These are phyloP conservation scores for Tympanuchus pallidicinctus DNA, from an alignment of 2,113 vertebrate genomes.

Conservation along the genomic window DNA sequence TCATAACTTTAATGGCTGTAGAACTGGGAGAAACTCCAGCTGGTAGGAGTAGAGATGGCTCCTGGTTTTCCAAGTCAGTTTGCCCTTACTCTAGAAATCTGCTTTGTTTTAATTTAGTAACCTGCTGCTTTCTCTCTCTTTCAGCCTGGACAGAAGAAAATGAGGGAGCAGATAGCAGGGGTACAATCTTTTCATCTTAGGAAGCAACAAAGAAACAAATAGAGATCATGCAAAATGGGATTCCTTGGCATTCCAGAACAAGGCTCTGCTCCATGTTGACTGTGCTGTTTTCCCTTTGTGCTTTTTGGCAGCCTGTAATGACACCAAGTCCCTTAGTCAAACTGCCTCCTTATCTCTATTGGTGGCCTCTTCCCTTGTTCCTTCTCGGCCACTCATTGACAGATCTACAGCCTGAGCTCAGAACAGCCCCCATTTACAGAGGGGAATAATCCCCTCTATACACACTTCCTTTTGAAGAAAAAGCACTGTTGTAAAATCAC, in stretches of 20 bases:
- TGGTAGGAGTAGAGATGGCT: constrained; percentile 45
- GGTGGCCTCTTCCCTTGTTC: neutral
- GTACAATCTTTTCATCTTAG: neutral
- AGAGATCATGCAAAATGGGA: neutral
- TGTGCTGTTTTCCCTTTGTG: neutral
- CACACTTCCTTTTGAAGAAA: neutral
- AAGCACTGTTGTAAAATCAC: neutral
- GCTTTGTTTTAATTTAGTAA: neutral
- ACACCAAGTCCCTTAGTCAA: neutral
- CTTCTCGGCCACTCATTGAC: neutral
- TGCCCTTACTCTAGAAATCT: neutral
- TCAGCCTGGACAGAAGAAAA: neutral
- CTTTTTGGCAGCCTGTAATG: neutral
- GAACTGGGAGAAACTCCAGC: constrained; percentile 62
- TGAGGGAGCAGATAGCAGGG: neutral
- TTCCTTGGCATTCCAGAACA: neutral
- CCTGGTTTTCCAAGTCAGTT: constrained; percentile 27
- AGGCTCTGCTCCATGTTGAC: neutral
- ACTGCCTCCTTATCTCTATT: neutral
- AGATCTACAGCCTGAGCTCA: neutral
- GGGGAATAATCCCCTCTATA: neutral
- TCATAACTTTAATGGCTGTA: constrained; percentile 59
- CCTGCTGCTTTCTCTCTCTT: neutral
- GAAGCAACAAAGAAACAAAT: neutral
- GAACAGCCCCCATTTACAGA: neutral